These are phyloP conservation scores for Trichomycterus rosablanca DNA, from an alignment of 2,113 vertebrate genomes.

Conservation along the genomic window DNA sequence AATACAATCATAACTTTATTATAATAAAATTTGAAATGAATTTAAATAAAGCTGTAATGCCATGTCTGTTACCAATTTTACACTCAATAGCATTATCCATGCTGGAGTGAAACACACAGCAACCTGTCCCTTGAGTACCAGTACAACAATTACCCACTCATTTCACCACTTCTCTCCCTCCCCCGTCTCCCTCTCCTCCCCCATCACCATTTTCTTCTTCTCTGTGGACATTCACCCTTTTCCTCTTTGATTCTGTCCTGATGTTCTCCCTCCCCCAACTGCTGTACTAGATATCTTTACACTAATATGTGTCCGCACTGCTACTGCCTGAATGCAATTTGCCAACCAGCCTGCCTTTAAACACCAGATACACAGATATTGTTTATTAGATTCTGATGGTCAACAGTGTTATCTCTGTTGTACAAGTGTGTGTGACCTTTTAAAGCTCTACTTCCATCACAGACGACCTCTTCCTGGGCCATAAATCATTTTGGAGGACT, in stretches of 20 bases:
- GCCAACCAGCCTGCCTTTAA: conserved; percentile 3
- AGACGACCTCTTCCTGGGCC: conserved; percentile 26
- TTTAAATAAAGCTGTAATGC: not conserved
- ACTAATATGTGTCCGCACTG: not conserved
- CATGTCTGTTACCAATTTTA: not conserved
- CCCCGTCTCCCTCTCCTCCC: conserved; percentile 37
- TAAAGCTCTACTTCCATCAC: conserved; percentile 22
- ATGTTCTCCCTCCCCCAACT: conserved; percentile 37
- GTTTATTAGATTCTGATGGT: not conserved
- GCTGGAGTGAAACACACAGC: conserved; percentile 7
- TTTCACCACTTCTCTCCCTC: conserved; percentile 55
- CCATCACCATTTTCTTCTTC: conserved; percentile 16
- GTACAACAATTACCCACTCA: conserved; percentile 65
- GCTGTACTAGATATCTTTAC: not conserved
- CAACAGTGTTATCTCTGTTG: conserved; percentile 18
- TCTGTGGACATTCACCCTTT: conserved; percentile 30
- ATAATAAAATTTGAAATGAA: not conserved
- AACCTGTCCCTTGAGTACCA: conserved; percentile 47
- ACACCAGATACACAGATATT: conserved; percentile 2
- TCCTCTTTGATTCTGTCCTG: conserved; percentile 34
- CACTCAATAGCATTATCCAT: not conserved
- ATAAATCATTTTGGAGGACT: conserved; percentile 36
- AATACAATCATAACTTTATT: no score
- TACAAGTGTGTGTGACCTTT: conserved; percentile 23
- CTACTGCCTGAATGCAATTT: not conserved